Base-by-base conservation (phyloP, 1,140 invertebrate species). In the Drosophila grimshawi region DNA sequence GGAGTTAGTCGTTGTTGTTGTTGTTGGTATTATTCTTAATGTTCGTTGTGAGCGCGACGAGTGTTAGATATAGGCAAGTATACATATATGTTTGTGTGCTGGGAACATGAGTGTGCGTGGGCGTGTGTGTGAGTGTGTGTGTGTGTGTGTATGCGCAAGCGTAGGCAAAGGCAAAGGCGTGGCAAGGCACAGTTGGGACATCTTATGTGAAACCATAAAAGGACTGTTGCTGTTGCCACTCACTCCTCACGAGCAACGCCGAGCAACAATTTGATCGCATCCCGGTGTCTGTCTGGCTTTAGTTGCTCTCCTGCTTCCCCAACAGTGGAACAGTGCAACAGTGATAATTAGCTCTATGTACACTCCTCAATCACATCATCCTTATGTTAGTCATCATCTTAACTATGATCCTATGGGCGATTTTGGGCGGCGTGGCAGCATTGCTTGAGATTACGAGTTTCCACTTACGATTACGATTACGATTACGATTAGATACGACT, bases 131-230 rank as follows among this genome's bases (percentile, higher is more conserved):
- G 59, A 27, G 57, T 56, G 19, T 27, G 51, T 66, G 10, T 51
- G 43, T 48, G 51, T 46, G 46, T 67, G 75, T 11, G 39, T 59
- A 57, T 48, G 56, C 46, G n/a, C 48, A 61, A 8, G 32, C 41
- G 51, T 53, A 57, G 41, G 48, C 48, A 57, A 60, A 61, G 78
- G 78, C 71, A n/a, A 43, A 43, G 39, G 33, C n/a, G 52, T 57
- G 61, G 67, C 56, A 69, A 53, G 51, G 51, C 56, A 86, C 82
- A 86, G 82, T 81, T 75, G 65, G 63, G 43, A 68, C 76, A 83
- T 86, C 83, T 86, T 78, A 86, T 86, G 82, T 86, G 49, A 41
- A 70, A 82, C 64, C 83, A 86, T 86, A 86, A 86, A 86, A 88
- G 83, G 57, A 88, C 81, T 83, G 81, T 83, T 69, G 59, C 45